Base-by-base conservation (phyloP, 2,888 invertebrate species). In the Eilema griseolum region DNA sequence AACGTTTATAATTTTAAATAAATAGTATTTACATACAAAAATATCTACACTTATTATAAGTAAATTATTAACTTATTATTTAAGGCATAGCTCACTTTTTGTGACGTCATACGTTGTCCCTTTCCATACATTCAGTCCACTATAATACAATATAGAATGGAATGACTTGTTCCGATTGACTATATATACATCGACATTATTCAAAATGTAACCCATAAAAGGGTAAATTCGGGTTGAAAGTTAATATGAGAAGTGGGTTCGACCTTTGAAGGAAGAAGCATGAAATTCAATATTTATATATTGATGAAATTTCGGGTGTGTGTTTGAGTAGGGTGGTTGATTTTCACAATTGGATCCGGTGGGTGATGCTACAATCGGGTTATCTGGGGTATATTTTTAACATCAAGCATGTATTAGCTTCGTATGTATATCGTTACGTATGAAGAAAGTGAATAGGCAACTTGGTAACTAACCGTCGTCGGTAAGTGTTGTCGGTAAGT, bases 211-310 rank as follows among this genome's bases (percentile, higher is more conserved):
- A n/a, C 52, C 20, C n/a, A 20, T 52, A 52, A 52, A 20, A n/a
- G 20, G 52, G 52, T 52, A 10, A 52, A 0, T 52, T 52, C 2
- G 20, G 46, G 20, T 52, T 52, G 20, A 20, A 20, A 20, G n/a
- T n/a, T 52, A n/a, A 52, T 52, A 52, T 52, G 20, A 8, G 52
- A 52, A 52, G n/a, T 52, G 52, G 20, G 52, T n/a, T 52, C 52
- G 52, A 20, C n/a, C 52, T 52, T n/a, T 52, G n/a, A 52, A 52
- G 46, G 7, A 20, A 20, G 52, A n/a, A 52, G n/a, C 8, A 52
- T 52, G 52, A n/a, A 52, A 52, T 52, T 52, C n/a, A 52, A 52
- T 52, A 52, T 52, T 52, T 52, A 52, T 52, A 52, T n/a, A n/a
- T 10, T 52, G 10, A 52, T n/a, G 20, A 52, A 52, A 52, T 52